A percentile compares a stretch with the other conserved stretches of the same genome.
Conservation (phyloP, 2,888 invertebrate species). For the Myopa tessellatipennis region DNA sequence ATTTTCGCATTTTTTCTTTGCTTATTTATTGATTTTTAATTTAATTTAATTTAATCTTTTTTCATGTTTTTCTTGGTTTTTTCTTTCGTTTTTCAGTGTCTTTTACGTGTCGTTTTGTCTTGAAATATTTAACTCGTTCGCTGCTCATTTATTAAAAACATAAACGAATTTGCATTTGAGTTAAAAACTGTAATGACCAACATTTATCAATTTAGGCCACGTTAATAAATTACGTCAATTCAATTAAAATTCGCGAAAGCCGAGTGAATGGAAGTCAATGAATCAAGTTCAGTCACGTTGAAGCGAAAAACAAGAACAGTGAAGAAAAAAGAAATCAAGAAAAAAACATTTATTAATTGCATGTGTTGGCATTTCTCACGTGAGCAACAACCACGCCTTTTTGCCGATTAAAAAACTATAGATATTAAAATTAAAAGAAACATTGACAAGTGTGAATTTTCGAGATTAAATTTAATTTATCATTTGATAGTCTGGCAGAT, state of each 20-base stretch:
- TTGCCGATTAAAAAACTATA: not conserved
- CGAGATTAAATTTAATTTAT: not conserved
- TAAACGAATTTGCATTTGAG: not conserved
- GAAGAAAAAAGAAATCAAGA: not conserved
- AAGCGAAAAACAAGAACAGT: not conserved
- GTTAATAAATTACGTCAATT: slow-evolving; percentile 25
- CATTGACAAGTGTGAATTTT: not conserved
- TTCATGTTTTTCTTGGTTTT: too few relatives aligned
- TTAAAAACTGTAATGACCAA: not conserved
- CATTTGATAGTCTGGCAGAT: not conserved
- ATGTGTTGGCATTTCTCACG: slow-evolving; percentile 1
- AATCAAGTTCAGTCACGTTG: not conserved
- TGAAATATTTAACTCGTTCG: too few relatives aligned
- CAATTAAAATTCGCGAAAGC: slow-evolving; percentile 17
- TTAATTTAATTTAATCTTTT: too few relatives aligned
- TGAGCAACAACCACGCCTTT: not conserved
- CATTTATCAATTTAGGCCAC: slow-evolving; percentile 20
- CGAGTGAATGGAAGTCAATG: not conserved
- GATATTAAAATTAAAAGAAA: not conserved
- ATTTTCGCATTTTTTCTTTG: too few relatives aligned
- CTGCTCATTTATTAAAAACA: not conserved
- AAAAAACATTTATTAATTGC: not conserved
- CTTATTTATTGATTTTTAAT: too few relatives aligned
- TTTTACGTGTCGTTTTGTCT: too few relatives aligned
- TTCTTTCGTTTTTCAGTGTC: too few relatives aligned